Conservation (phyloP, 2,797 vertebrate genomes). For the Naso thynnoides region DNA sequence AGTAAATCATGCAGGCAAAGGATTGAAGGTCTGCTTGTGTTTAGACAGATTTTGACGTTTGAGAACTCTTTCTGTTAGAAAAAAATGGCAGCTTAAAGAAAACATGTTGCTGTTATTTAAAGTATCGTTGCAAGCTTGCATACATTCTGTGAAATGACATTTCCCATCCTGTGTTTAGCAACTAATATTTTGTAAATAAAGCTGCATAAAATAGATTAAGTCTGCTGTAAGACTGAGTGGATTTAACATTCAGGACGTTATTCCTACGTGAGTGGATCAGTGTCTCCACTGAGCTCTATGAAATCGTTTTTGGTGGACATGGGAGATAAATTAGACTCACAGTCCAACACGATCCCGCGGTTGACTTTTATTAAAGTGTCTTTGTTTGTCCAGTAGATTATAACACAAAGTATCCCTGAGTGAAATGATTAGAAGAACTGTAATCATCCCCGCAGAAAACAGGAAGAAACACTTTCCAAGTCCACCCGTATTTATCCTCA, state of each 20-base stretch:
- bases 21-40: neutral
- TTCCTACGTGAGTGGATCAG: conserved; percentile 1
- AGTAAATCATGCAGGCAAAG: neutral
- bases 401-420: neutral
- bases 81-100: neutral
- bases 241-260: conserved; percentile 6
- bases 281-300: neutral
- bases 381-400: neutral
- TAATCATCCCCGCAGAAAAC: conserved; percentile 3
- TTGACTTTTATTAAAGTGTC: neutral
- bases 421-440: conserved; percentile 23
- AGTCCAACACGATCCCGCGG: neutral
- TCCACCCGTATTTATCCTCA: conserved; percentile 23
- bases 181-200: conserved; percentile 20
- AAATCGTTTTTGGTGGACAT: neutral
- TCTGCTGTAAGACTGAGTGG: neutral
- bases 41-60: neutral
- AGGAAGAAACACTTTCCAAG: conserved; percentile 6
- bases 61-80: neutral
- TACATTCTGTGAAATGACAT: neutral
- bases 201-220: neutral
- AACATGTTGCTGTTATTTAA: neutral
- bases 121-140: neutral
- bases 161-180: neutral
- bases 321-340: conserved; percentile 1